These are phyloP conservation scores for Hermaeophaga mercurialis DNA, from an alignment of 2,888 invertebrate species.

Conservation along the genomic window DNA sequence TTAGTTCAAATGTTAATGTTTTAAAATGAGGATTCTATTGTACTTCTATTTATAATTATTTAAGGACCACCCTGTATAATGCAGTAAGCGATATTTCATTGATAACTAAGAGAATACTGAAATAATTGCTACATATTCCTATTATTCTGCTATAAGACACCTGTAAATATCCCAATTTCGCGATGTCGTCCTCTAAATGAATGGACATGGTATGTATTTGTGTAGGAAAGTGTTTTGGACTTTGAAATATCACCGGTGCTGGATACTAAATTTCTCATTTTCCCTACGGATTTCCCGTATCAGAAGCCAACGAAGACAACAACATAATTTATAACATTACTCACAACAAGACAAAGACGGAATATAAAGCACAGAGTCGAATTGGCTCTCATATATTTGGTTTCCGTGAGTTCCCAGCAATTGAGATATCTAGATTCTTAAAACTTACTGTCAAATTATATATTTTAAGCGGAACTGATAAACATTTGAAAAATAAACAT, in stretches of 20 bases:
- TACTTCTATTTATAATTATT: too few relatives aligned
- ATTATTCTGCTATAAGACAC: neutral
- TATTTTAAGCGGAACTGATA: too few relatives aligned
- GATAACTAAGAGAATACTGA: conserved; percentile 22
- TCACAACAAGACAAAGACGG: conserved; percentile 43
- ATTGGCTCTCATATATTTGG: neutral
- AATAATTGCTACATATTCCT: neutral
- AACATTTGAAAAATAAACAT: too few relatives aligned
- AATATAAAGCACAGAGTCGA: conserved; percentile 15
- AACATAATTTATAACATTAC: conserved; percentile 49
- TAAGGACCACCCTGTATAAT: too few relatives aligned
- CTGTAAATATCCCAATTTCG: conserved; percentile 9
- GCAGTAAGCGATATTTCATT: too few relatives aligned
- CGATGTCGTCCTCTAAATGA: neutral
- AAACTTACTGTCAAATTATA: too few relatives aligned
- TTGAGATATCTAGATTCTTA: too few relatives aligned
- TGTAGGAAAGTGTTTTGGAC: conserved; percentile 51
- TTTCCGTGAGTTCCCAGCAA: too few relatives aligned
- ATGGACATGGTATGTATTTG: conserved; percentile 12
- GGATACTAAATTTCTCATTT: conserved; percentile 54
- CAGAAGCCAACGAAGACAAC: conserved; percentile 49
- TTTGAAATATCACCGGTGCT: conserved; percentile 54
- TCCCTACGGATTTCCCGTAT: conserved; percentile 47
- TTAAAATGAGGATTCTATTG: too few relatives aligned
- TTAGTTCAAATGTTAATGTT: too few relatives aligned